Evolutionary conservation across 2,113 vertebrate species (phyloP), one percentile per base, ranked within the genome.

Genomic region (Apodemus sylvaticus): DNA sequence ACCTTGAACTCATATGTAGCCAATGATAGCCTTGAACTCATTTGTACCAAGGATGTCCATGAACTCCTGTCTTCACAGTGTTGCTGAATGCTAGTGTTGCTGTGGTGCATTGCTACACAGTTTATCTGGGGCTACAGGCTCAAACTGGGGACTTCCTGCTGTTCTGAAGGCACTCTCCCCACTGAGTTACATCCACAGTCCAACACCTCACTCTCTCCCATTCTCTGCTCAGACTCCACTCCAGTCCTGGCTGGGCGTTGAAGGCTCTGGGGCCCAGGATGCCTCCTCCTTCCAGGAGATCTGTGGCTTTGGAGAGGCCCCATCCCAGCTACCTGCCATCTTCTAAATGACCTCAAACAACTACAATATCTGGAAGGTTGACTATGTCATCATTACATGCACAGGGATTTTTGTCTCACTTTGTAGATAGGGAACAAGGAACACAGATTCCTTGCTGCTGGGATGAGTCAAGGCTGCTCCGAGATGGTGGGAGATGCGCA

Each of bases 401-500:
- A 12, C 5, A 34, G 34, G 9, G 20, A 34, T 66, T 8, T 74
- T 3, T 60, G 34, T 24, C 8, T 26, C 45, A 17, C 31, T 45
- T 31, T 86, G 60, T 48, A 93, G 89, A 36, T 16, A 60, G 42
- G n/a, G 86, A 94, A 90, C 16, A 86, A 94, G 74, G 73, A 62
- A 42, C 5, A 5, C 2, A 12, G 13, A 42, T 60, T 7, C 12
- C 13, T 53, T 16, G 19, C 64, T 51, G 12, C 16, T 12, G 11
- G 0, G 16, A 55, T 42, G 62, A 70, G 64, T 16, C 58, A 66
- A 36, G 93, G 64, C 60, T 53, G 24, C 26, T 42, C 12, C 60
- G 10, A 42, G 36, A 19, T 2, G 12, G 22, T 86, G 9, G 6
- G 39, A 60, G 82, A 42, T 22, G 12, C 26, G 31, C 1, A 7